Evolutionary conservation across 2,888 invertebrate species (phyloP).

Genomic region (Napeogenes inachia): DNA sequence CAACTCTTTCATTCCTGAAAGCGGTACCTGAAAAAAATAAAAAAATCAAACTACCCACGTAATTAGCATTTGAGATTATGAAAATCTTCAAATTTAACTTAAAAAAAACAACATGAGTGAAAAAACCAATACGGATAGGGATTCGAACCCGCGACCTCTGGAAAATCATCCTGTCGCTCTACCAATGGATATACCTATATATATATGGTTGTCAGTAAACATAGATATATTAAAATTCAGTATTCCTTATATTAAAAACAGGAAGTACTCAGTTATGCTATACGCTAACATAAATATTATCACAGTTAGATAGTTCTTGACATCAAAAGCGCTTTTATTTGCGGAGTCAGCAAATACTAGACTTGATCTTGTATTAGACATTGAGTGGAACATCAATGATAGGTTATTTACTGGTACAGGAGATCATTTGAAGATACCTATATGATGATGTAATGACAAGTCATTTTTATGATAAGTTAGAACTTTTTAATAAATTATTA

Average conservation of each 20-base stretch:
- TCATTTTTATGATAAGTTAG: no score
- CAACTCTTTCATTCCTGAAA: constrained; percentile 38
- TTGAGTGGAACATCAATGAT: constrained; percentile 1
- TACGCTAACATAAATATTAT: constrained; percentile 7
- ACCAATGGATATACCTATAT: no score
- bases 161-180: no score
- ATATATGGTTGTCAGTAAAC: background rate
- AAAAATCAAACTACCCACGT: constrained; percentile 2
- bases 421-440: background rate
- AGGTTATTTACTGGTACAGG: background rate
- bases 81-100: no score
- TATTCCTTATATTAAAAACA: background rate
- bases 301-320: constrained; percentile 6
- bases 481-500: no score
- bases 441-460: no score
- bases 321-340: constrained; percentile 4
- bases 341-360: constrained; percentile 5
- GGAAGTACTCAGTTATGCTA: background rate
- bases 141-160: no score
- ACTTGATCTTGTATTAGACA: constrained; percentile 1
- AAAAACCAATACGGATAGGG: no score
- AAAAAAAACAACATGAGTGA: no score
- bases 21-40: constrained; percentile 33
- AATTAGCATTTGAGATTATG: background rate
- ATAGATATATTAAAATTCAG: background rate